These are phyloP conservation scores for Pundamilia nyererei DNA, from an alignment of 2,113 vertebrate genomes.

Conservation along the genomic window DNA sequence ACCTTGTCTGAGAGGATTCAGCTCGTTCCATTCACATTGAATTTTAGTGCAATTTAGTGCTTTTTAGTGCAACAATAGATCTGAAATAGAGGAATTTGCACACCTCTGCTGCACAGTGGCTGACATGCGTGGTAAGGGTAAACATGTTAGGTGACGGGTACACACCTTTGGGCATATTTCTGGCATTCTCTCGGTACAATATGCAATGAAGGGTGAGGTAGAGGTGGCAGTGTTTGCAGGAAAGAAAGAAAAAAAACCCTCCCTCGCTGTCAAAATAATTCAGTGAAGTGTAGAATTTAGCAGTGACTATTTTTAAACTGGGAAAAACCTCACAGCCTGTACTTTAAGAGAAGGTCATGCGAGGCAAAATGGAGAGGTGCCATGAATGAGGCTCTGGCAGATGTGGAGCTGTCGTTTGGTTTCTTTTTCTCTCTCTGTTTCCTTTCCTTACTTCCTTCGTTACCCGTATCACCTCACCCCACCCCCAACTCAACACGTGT, in stretches of 20 bases:
- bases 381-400: slow-evolving; percentile 70
- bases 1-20: slow-evolving; percentile 22
- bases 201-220: slow-evolving; percentile 15
- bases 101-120: background rate
- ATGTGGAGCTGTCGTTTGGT: slow-evolving; percentile 40
- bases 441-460: slow-evolving; percentile 22
- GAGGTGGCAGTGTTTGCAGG: slow-evolving; percentile 27
- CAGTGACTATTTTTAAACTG: slow-evolving; percentile 46
- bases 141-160: slow-evolving; percentile 27
- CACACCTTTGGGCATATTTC: slow-evolving; percentile 37
- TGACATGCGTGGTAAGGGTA: background rate
- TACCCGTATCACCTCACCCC: background rate
- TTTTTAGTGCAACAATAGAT: slow-evolving; percentile 1
- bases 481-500: background rate
- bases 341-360: slow-evolving; percentile 73
- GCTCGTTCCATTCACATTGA: background rate
- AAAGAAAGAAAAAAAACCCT: background rate
- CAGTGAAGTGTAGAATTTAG: slow-evolving; percentile 54
- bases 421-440: slow-evolving; percentile 1
- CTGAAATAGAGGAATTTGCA: background rate
- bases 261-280: slow-evolving; percentile 34
- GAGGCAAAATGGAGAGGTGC: slow-evolving; percentile 79
- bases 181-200: slow-evolving; percentile 29
- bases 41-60: background rate
- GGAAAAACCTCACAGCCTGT: slow-evolving; percentile 71